phyloP scores from a whole-genome alignment of 1,140 invertebrate genomes.

The Fopius arisanus region DNA sequence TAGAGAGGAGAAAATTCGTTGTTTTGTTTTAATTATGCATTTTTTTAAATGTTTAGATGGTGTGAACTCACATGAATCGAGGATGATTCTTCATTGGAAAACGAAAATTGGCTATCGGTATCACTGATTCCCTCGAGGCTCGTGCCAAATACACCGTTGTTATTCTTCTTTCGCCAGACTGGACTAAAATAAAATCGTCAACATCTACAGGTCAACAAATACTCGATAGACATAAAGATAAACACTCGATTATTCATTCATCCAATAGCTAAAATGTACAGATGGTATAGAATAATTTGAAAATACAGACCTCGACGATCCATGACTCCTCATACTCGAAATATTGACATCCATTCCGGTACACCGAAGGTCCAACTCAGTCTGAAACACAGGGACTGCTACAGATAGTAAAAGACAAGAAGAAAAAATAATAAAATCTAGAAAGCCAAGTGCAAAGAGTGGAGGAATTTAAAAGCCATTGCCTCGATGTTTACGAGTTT shows the following conservation, averaged over 20 bases:
- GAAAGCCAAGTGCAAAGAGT: background rate
- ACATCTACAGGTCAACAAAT: slow-evolving; percentile 41
- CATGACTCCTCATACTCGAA: slow-evolving; percentile 48
- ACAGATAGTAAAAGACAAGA: slow-evolving; percentile 47
- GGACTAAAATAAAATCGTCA: slow-evolving; percentile 58
- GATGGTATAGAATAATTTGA: background rate
- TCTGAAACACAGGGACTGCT: slow-evolving; percentile 60
- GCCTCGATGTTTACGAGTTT: background rate
- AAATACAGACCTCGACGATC: slow-evolving; percentile 57
- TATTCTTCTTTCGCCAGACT: slow-evolving; percentile 64
- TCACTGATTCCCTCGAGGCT: slow-evolving; percentile 59
- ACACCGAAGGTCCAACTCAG: slow-evolving; percentile 59
- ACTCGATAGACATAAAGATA: background rate
- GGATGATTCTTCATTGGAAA: slow-evolving; percentile 60
- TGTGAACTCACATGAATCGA: slow-evolving; percentile 57
- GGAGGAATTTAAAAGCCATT: background rate
- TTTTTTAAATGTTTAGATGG: too few species aligned
- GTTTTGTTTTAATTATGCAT: too few species aligned
- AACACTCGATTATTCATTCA: background rate
- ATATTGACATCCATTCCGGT: slow-evolving; percentile 53
- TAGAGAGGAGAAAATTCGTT: too few species aligned
- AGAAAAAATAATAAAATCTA: background rate
- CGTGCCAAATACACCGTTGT: slow-evolving; percentile 58
- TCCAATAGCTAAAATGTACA: background rate
- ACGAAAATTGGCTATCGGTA: slow-evolving; percentile 60